phyloP scores from a whole-genome alignment of 1,140 invertebrate species.

The Episyrphus balteatus region DNA sequence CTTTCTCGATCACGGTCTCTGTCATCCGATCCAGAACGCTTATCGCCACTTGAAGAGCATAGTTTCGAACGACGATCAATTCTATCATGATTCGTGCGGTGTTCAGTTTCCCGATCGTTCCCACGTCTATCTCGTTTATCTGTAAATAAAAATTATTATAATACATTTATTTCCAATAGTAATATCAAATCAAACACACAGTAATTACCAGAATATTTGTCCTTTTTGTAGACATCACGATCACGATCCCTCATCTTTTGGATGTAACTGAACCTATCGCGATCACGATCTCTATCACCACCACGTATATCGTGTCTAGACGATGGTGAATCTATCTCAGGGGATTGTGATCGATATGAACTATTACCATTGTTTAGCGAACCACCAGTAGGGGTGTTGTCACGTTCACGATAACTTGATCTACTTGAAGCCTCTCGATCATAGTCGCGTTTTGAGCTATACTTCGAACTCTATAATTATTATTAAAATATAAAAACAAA shows the following conservation, averaged over 20 bases:
- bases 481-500: background rate
- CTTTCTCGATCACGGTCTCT: conserved; percentile 28
- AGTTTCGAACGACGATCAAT: conserved; percentile 35
- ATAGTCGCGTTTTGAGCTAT: conserved; percentile 46
- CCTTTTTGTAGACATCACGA: conserved; percentile 82
- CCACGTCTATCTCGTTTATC: conserved; percentile 63
- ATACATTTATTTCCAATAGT: background rate
- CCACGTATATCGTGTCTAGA: conserved; percentile 44
- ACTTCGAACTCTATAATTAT: conserved; percentile 55
- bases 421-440: conserved; percentile 29
- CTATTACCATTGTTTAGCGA: conserved; percentile 61
- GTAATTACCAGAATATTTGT: conserved; percentile 64
- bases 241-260: conserved; percentile 74
- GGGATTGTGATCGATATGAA: conserved; percentile 60
- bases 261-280: conserved; percentile 49
- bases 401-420: conserved; percentile 35
- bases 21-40: conserved; percentile 33
- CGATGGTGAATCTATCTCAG: conserved; percentile 51
- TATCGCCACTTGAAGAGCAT: conserved; percentile 30
- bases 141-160: conserved; percentile 14
- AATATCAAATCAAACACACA: background rate
- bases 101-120: conserved; percentile 60
- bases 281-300: conserved; percentile 41
- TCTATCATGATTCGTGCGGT: conserved; percentile 76
- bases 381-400: conserved; percentile 49